Conservation (phyloP, 1,140 invertebrate genomes). For the Drusus annulatus region DNA sequence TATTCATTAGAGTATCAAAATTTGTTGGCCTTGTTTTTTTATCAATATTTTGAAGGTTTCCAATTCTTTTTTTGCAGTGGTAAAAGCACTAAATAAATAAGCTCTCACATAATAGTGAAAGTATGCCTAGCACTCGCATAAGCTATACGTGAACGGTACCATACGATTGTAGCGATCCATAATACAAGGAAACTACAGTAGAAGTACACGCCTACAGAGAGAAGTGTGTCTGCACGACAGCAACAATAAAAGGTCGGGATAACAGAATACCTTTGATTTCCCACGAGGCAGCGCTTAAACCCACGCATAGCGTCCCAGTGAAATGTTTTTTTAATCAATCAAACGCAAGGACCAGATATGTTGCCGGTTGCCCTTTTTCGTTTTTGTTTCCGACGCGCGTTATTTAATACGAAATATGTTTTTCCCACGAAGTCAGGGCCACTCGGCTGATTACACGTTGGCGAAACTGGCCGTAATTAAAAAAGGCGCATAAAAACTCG, state of each 20-base stretch:
- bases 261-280: conserved; percentile 57
- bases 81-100: too few relatives aligned
- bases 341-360: conserved; percentile 46
- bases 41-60: too few relatives aligned
- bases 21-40: too few relatives aligned
- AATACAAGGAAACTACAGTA: too few relatives aligned
- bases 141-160: too few relatives aligned
- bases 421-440: conserved; percentile 9
- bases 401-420: conserved; percentile 55
- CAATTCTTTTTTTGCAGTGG: too few relatives aligned
- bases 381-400: conserved; percentile 15
- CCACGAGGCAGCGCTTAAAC: conserved; percentile 40
- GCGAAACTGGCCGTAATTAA: conserved; percentile 19
- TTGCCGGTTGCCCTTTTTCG: conserved; percentile 34
- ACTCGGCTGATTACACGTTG: conserved; percentile 25
- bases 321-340: conserved; percentile 60
- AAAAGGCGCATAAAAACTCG: conserved; percentile 8
- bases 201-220: too few relatives aligned
- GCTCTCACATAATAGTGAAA: too few relatives aligned
- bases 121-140: too few relatives aligned
- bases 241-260: conserved; percentile 37
- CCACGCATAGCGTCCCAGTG: conserved; percentile 53
- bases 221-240: conserved; percentile 4
- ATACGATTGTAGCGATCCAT: too few relatives aligned
- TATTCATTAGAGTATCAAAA: too few relatives aligned